A percentile compares a stretch with the other conserved stretches of the same genome.
Conservation (phyloP, 2,797 vertebrate genomes). For the Euthynnus affinis region DNA sequence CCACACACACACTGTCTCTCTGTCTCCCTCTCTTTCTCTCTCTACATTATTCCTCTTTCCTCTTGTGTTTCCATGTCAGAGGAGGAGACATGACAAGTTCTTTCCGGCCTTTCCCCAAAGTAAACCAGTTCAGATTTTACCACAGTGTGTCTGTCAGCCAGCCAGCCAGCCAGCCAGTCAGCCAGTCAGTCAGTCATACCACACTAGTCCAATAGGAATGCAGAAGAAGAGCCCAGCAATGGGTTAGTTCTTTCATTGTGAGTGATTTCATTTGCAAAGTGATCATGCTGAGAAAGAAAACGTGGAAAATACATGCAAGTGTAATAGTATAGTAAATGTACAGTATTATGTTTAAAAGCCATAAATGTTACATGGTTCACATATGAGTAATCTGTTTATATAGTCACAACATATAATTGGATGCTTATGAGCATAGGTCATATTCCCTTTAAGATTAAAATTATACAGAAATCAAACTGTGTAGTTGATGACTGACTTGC, state of each 20-base stretch:
- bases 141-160: conserved; percentile 70
- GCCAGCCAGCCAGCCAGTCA: conserved; percentile 60
- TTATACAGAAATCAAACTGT: conserved; percentile 31
- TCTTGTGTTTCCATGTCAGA: conserved; percentile 70
- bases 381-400: conserved; percentile 58
- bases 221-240: conserved; percentile 48
- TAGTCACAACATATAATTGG: conserved; percentile 45
- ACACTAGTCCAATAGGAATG: conserved; percentile 63
- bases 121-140: conserved; percentile 73
- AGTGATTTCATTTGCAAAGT: conserved; percentile 57
- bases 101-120: conserved; percentile 74
- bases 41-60: conserved; percentile 46
- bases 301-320: conserved; percentile 49
- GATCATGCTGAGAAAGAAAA: conserved; percentile 47
- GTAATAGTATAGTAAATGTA: conserved; percentile 36
- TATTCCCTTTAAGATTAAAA: conserved; percentile 43
- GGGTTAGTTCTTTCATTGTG: conserved; percentile 55
- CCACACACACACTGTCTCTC: conserved; percentile 33
- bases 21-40: conserved; percentile 30
- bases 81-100: conserved; percentile 80
- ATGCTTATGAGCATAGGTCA: conserved; percentile 34
- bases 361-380: conserved; percentile 56
- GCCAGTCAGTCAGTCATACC: conserved; percentile 58
- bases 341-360: conserved; percentile 50
- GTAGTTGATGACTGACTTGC: conserved; percentile 61